Evolutionary conservation across 2,888 invertebrate species (phyloP).

Genomic region (Neoaliturus tenellus): DNA sequence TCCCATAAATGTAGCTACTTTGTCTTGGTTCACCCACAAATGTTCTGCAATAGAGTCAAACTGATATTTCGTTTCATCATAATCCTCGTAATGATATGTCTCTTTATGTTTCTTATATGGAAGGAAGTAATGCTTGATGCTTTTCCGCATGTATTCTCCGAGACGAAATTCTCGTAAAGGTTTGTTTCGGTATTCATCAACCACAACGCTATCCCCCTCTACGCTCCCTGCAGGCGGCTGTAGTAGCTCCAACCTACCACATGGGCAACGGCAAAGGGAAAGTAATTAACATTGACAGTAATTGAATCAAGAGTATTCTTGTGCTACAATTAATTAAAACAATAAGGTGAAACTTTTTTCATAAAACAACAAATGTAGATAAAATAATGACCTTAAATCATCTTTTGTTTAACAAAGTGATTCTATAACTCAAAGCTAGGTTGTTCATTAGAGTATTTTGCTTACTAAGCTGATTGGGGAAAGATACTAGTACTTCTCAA

Average conservation of each 20-base stretch:
- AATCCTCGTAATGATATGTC: neutral
- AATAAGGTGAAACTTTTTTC: no score
- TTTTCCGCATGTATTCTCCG: neutral
- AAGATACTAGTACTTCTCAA: no score
- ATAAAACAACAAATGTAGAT: no score
- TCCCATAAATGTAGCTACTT: neutral
- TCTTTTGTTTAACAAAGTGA: no score
- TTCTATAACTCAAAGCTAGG: no score
- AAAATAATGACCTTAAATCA: no score
- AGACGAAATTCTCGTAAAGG: neutral
- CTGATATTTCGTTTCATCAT: neutral
- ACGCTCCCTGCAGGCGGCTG: neutral
- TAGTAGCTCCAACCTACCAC: neutral
- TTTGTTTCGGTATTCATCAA: neutral
- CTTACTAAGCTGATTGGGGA: no score
- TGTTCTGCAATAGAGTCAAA: neutral
- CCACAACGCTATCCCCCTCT: neutral
- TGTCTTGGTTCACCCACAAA: neutral
- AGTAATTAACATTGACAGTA: no score
- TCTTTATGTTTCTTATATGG: neutral
- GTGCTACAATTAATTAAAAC: no score
- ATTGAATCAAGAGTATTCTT: no score
- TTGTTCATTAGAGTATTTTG: no score
- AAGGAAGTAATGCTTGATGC: neutral
- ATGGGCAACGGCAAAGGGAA: no score